phyloP scores from a whole-genome alignment of 2,888 invertebrate species.

The Uropetala carovei region DNA sequence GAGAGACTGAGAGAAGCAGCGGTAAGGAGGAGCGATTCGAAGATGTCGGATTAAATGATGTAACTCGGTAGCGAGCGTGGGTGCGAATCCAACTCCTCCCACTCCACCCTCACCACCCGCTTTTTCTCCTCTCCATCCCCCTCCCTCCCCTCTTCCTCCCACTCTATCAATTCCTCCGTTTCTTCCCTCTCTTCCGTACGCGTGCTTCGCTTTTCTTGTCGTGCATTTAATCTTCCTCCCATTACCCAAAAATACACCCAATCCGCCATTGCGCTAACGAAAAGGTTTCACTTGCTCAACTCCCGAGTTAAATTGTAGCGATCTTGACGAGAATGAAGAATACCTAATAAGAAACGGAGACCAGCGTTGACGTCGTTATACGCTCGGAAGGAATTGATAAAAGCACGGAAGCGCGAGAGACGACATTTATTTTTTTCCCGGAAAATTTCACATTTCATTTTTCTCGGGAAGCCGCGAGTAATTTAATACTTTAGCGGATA shows the following conservation, averaged over 20 bases:
- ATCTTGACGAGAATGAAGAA: not conserved
- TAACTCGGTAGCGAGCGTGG: not conserved
- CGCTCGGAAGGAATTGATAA: not conserved
- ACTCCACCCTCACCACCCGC: too few relatives aligned
- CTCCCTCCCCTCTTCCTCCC: too few relatives aligned
- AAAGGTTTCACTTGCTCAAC: not conserved
- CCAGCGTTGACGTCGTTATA: not conserved
- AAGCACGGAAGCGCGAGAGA: not conserved
- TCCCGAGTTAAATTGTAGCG: not conserved
- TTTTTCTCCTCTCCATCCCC: too few relatives aligned
- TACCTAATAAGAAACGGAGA: not conserved
- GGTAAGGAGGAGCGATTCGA: not conserved
- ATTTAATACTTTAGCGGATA: too few relatives aligned
- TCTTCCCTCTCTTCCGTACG: too few relatives aligned
- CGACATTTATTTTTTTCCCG: too few relatives aligned
- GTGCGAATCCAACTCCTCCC: not conserved
- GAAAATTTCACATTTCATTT: too few relatives aligned
- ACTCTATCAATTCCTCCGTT: too few relatives aligned
- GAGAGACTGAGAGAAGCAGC: too few relatives aligned
- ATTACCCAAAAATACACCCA: not conserved
- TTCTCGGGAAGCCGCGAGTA: too few relatives aligned
- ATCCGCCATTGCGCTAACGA: too few relatives aligned
- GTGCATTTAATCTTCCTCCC: constrained; percentile 1
- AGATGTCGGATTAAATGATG: not conserved
- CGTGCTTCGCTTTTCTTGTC: not conserved